phyloP scores from a whole-genome alignment of 2,797 vertebrate species.

The Balearica regulorum region DNA sequence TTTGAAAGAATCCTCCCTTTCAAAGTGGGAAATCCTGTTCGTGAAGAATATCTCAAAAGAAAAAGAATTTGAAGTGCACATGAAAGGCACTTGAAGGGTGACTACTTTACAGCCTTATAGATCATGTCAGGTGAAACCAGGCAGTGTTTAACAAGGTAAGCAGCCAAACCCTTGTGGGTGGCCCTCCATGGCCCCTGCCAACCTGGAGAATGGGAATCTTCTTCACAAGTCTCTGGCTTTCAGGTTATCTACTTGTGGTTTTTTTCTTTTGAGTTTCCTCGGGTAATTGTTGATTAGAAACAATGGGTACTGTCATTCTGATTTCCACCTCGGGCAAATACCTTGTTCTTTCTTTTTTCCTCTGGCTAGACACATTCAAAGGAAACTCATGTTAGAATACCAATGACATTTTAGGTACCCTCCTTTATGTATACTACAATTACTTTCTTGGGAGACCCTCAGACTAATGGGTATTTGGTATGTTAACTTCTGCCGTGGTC shows the following conservation, averaged over 20 bases:
- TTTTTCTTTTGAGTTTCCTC: neutral
- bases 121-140: neutral
- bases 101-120: neutral
- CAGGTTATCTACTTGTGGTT: neutral
- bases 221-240: neutral
- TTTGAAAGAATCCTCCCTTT: neutral
- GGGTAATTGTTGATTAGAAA: neutral
- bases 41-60: slow-evolving; percentile 15
- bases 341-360: neutral
- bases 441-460: neutral
- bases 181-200: neutral
- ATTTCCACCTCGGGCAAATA: neutral
- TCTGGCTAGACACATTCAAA: neutral
- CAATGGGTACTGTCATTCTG: neutral
- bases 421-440: neutral
- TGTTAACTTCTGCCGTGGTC: neutral
- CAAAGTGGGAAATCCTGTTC: slow-evolving; percentile 24
- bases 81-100: slow-evolving; percentile 35
- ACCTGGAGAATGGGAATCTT: neutral
- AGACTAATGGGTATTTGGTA: neutral
- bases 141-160: slow-evolving; percentile 12
- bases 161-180: neutral
- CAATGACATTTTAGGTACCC: neutral
- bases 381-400: neutral
- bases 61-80: slow-evolving; percentile 26